Percentiles rank a stretch among this genome's conserved stretches.
Evolutionary conservation across 2,113 vertebrate genomes (phyloP).

Genomic region (Oreochromis tanganicae): DNA sequence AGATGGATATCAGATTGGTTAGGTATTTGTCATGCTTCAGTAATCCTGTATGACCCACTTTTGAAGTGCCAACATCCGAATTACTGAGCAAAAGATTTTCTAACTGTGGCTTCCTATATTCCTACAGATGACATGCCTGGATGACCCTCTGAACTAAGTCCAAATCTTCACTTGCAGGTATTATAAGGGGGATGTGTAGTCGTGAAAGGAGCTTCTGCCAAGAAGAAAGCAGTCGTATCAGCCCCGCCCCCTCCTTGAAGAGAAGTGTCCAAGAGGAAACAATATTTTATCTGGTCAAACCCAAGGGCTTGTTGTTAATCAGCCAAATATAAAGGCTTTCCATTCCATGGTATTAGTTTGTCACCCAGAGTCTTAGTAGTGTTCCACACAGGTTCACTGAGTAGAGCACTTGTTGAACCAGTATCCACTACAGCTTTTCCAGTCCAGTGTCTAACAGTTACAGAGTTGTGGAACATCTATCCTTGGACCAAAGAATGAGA

Average conservation of each 20-base stretch:
- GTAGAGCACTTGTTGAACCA: neutral
- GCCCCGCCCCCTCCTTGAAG: neutral
- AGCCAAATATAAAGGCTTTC: neutral
- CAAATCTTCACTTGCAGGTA: neutral
- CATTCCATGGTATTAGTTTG: neutral
- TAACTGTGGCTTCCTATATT: neutral
- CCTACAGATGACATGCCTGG: neutral
- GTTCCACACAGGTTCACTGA: neutral
- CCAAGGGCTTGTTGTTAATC: neutral
- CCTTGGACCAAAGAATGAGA: neutral
- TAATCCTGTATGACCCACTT: neutral
- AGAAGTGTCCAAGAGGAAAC: neutral
- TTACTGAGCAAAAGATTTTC: neutral
- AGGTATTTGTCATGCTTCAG: neutral
- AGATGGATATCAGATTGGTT: neutral
- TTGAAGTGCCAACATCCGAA: neutral
- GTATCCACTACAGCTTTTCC: neutral
- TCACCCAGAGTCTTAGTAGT: neutral
- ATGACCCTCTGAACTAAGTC: neutral
- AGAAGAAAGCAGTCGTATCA: neutral
- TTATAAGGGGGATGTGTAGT: neutral
- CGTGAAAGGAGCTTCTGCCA: neutral
- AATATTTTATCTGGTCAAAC: neutral
- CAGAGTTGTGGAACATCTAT: neutral
- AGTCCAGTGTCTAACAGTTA: neutral